Evolutionary conservation across 2,888 invertebrate genomes (phyloP), one percentile per base, ranked within the genome.

Genomic region (Perizoma affinitatum): DNA sequence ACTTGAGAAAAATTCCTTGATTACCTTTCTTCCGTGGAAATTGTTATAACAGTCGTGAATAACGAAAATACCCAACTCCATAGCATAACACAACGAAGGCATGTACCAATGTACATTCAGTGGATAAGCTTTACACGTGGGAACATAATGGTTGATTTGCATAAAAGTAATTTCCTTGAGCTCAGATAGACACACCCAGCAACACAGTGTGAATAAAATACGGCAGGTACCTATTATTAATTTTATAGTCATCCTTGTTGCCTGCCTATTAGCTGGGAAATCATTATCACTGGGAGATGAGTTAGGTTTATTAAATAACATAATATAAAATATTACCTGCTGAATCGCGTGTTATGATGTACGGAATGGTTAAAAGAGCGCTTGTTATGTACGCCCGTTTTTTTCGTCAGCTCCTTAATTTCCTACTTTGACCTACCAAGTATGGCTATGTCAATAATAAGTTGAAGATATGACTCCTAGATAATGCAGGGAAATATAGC

Each of bases 141-240:
- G 68, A 72, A 69, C 73, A 71, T 75, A 79, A 82, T 72, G 74
- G 72, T 74, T 74, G 67, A 85, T 85, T 85, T 81, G 80, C 83
- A 85, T 84, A 84, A 82, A 84, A 83, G 83, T 85, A 83, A 86
- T 86, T 86, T 84, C 77, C 80, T 78, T 66, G 61, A 68, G 72
- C 71, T 73, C 70, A 71, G 74, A 65, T 69, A 67, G 65, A 64
- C 61, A 55, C 58, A 61, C 63, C 44, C 65, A 60, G 59, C 63
- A 57, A 53, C 65, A 63, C 22, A 22, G 22, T 22, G 61, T 63
- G 54, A 71, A 72, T 62, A 69, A 69, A 72, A 66, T 61, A 61
- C 47, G 62, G 58, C 58, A 22, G 62, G 58, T 60, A n/a, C n/a
- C n/a, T n/a, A 56, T 63, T 65, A 66, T 58, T 63, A 65, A 68